phyloP scores from a whole-genome alignment of 1,140 invertebrate genomes.

The Orius insidiosus region DNA sequence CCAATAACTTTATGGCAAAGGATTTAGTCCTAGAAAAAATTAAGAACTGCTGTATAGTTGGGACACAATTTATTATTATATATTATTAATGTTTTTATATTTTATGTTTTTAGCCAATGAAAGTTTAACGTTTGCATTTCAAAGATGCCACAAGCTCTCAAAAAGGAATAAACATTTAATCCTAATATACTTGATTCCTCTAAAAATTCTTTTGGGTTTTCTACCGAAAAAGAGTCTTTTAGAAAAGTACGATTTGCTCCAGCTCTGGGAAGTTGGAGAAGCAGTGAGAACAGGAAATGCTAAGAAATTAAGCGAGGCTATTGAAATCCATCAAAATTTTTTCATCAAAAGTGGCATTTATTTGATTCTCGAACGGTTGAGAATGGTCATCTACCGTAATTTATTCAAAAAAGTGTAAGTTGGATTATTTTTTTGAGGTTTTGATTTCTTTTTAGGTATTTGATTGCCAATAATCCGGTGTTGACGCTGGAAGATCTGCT shows the following conservation, averaged over 20 bases:
- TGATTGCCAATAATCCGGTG: slow-evolving; percentile 74
- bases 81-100: too few relatives aligned
- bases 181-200: slow-evolving; percentile 88
- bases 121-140: slow-evolving; percentile 81
- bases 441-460: slow-evolving; percentile 40
- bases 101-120: slow-evolving; percentile 57
- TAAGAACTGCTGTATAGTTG: too few relatives aligned
- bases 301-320: slow-evolving; percentile 61
- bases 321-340: slow-evolving; percentile 73
- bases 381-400: slow-evolving; percentile 88
- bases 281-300: slow-evolving; percentile 80
- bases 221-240: slow-evolving; percentile 67
- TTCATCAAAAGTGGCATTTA: slow-evolving; percentile 93
- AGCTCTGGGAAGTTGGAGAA: slow-evolving; percentile 76
- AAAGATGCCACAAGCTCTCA: slow-evolving; percentile 67
- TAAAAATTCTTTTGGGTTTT: slow-evolving; percentile 60
- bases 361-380: slow-evolving; percentile 89
- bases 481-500: slow-evolving; percentile 73
- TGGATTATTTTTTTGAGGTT: background rate
- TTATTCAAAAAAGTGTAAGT: slow-evolving; percentile 85
- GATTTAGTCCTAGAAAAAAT: too few relatives aligned
- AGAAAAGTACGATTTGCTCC: slow-evolving; percentile 74
- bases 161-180: slow-evolving; percentile 83
- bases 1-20: too few relatives aligned
- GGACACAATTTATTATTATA: too few relatives aligned